These are phyloP conservation scores for Cactoblastis cactorum DNA, from an alignment of 2,888 invertebrate genomes.

Conservation along the genomic window DNA sequence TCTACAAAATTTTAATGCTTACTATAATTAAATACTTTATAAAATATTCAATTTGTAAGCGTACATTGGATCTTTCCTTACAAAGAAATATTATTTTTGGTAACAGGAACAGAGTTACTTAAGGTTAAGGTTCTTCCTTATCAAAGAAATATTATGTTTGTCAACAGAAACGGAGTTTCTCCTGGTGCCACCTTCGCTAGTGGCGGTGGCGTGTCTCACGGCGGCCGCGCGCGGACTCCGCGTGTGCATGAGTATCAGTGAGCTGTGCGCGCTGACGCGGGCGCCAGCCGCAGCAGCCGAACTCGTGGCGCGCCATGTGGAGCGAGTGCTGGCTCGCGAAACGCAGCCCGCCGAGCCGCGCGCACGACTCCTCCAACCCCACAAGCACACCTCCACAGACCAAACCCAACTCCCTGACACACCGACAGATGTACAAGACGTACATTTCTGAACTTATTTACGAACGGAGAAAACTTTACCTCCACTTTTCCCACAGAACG, in stretches of 20 bases:
- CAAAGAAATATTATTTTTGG: no score
- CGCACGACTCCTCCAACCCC: constrained; percentile 43
- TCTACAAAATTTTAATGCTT: no score
- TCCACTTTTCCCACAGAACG: neutral
- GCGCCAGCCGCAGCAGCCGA: constrained; percentile 75
- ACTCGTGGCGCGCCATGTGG: constrained; percentile 77
- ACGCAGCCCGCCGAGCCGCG: constrained; percentile 70
- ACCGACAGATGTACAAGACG: constrained; percentile 83
- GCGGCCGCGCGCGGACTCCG: constrained; percentile 83
- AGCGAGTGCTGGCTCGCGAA: constrained; percentile 78
- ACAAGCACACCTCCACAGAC: constrained; percentile 52
- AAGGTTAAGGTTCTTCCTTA: no score
- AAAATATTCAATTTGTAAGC: no score
- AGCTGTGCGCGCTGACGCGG: constrained; percentile 67
- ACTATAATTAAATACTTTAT: no score
- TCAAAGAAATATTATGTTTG: constrained; percentile 29
- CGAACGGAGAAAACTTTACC: neutral
- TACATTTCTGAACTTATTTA: constrained; percentile 67
- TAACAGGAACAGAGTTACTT: no score
- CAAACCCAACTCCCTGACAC: constrained; percentile 76
- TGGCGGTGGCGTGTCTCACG: constrained; percentile 84
- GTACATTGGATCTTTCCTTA: no score
- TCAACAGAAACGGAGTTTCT: constrained; percentile 85
- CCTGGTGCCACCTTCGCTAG: constrained; percentile 83
- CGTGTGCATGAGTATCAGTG: constrained; percentile 63